These are phyloP conservation scores for Telmatochromis sp. DNA, from an alignment of 2,113 vertebrate genomes.

Conservation along the genomic window DNA sequence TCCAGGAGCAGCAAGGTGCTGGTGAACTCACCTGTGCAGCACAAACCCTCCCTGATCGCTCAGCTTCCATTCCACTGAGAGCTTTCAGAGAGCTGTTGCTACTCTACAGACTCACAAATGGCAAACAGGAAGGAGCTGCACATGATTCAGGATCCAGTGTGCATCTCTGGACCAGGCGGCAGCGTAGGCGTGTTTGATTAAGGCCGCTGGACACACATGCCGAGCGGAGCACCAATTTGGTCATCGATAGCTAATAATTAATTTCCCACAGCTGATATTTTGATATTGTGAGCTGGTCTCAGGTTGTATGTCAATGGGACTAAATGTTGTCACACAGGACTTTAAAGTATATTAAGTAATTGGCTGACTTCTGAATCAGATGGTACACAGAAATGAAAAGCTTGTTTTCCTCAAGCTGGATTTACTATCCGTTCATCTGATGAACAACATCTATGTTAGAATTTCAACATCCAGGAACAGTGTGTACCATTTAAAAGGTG, in stretches of 20 bases:
- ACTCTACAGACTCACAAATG: not conserved
- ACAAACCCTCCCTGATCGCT: not conserved
- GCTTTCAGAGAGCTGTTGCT: not conserved
- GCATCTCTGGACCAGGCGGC: not conserved
- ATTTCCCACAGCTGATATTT: not conserved
- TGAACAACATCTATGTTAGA: not conserved
- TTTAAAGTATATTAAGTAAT: not conserved
- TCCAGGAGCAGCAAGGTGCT: not conserved
- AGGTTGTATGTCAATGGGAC: not conserved
- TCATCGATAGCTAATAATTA: not conserved
- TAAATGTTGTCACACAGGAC: not conserved
- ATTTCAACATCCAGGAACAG: not conserved
- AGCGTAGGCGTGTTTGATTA: not conserved
- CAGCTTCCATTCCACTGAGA: not conserved
- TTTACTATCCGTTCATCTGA: fast-evolving
- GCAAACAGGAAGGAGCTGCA: not conserved
- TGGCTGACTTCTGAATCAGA: not conserved
- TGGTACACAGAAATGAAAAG: not conserved
- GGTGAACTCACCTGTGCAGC: not conserved
- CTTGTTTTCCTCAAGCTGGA: not conserved
- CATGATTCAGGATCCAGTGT: not conserved
- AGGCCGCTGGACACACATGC: not conserved
- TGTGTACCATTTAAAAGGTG: not conserved
- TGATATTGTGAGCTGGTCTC: not conserved
- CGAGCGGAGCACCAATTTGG: not conserved